phyloP scores from a whole-genome alignment of 1,140 invertebrate genomes.

The Plutomurus gul region DNA sequence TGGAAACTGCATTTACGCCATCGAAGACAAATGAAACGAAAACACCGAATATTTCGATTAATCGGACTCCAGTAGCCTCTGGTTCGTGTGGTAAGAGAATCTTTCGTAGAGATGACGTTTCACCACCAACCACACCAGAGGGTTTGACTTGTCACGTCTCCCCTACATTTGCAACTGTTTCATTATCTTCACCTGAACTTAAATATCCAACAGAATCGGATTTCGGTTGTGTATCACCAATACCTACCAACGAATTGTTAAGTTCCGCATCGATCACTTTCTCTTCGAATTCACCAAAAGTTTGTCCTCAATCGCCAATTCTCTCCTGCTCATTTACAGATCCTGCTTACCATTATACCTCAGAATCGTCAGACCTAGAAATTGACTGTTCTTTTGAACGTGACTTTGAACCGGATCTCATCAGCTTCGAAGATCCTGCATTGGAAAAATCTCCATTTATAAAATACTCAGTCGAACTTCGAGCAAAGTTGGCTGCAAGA shows the following conservation, averaged over 20 bases:
- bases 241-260: not conserved
- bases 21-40: too few species aligned
- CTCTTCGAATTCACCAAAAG: not conserved
- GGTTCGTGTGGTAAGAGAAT: too few species aligned
- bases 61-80: too few species aligned
- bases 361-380: not conserved
- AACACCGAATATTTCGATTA: too few species aligned
- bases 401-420: not conserved
- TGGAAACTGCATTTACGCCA: too few species aligned
- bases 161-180: not conserved
- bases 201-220: not conserved
- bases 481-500: not conserved
- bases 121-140: not conserved
- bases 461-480: not conserved
- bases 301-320: not conserved
- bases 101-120: too few species aligned
- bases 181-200: not conserved
- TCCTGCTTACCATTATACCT: not conserved
- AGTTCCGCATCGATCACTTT: not conserved
- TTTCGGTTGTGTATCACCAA: not conserved
- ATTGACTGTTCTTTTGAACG: not conserved
- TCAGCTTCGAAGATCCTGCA: conserved; percentile 3
- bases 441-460: conserved; percentile 6
- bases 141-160: not conserved
- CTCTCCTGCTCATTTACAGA: not conserved